Percentiles rank a stretch among this genome's conserved stretches.
Conservation (phyloP, 2,113 vertebrate genomes). For the Polyodon spathula region DNA sequence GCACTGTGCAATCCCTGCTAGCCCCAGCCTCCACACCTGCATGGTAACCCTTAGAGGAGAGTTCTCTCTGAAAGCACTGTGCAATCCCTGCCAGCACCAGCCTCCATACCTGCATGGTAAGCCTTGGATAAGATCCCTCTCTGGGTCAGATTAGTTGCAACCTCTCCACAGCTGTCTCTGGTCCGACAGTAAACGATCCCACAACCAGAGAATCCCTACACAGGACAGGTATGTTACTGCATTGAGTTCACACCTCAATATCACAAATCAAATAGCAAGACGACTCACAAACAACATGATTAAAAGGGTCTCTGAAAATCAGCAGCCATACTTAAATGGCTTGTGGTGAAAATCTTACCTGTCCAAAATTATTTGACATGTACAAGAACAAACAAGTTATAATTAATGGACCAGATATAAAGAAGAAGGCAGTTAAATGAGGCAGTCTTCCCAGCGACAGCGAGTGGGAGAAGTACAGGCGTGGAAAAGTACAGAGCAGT, state of each 20-base stretch:
- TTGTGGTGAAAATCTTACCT: too few relatives aligned
- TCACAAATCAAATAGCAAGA: neutral
- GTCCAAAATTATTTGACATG: too few relatives aligned
- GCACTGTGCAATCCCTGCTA: too few relatives aligned
- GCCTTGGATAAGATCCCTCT: constrained; percentile 76
- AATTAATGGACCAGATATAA: too few relatives aligned
- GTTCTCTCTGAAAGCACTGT: neutral
- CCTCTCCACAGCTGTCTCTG: constrained; percentile 80
- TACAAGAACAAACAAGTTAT: too few relatives aligned
- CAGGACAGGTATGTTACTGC: neutral
- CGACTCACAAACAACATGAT: neutral
- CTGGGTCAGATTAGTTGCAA: constrained; percentile 75
- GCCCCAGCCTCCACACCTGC: neutral
- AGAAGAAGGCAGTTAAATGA: too few relatives aligned
- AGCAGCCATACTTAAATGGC: too few relatives aligned
- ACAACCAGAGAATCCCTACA: constrained; percentile 59
- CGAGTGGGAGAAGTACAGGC: too few relatives aligned
- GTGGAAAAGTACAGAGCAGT: too few relatives aligned
- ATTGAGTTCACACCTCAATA: too few relatives aligned
- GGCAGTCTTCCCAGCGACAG: too few relatives aligned
- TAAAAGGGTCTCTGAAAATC: too few relatives aligned
- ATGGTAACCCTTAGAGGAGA: neutral
- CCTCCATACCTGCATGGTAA: constrained; percentile 82
- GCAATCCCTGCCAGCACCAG: neutral
- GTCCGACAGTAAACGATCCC: constrained; percentile 96